phyloP scores from a whole-genome alignment of 2,113 vertebrate genomes.

The Nicator chloris region DNA sequence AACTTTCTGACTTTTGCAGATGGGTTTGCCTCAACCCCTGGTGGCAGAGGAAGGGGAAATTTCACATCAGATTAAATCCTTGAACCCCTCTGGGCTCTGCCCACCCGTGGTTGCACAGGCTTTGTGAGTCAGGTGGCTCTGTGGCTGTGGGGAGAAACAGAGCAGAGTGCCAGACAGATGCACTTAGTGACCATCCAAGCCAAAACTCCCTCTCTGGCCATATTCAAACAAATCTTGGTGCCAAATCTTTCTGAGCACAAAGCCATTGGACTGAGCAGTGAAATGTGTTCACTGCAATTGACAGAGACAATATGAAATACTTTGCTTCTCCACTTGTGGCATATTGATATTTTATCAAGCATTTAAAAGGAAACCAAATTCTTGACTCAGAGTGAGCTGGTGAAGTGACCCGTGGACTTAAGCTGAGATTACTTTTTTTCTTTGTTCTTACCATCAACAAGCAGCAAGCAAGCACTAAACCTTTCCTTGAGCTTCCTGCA shows the following conservation, averaged over 20 bases:
- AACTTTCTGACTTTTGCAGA: not conserved
- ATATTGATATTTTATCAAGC: not conserved
- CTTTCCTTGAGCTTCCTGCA: not conserved
- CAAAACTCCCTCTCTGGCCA: not conserved
- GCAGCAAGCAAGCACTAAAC: not conserved
- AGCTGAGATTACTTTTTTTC: not conserved
- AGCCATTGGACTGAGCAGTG: not conserved
- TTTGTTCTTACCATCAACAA: not conserved
- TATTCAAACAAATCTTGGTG: not conserved
- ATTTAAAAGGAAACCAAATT: not conserved
- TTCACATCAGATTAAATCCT: not conserved
- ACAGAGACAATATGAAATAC: not conserved
- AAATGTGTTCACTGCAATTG: not conserved
- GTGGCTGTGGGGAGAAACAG: not conserved
- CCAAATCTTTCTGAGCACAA: not conserved
- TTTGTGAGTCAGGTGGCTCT: not conserved
- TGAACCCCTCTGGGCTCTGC: not conserved
- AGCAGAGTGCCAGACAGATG: not conserved
- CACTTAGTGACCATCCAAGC: not conserved
- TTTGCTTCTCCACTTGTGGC: not conserved
- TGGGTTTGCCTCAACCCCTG: not conserved
- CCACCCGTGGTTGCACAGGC: fast-evolving
- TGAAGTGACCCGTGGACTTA: not conserved
- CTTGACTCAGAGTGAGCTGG: not conserved
- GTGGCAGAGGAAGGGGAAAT: not conserved